phyloP scores from a whole-genome alignment of 2,797 vertebrate genomes.

The Pipistrellus pygmaeus region DNA sequence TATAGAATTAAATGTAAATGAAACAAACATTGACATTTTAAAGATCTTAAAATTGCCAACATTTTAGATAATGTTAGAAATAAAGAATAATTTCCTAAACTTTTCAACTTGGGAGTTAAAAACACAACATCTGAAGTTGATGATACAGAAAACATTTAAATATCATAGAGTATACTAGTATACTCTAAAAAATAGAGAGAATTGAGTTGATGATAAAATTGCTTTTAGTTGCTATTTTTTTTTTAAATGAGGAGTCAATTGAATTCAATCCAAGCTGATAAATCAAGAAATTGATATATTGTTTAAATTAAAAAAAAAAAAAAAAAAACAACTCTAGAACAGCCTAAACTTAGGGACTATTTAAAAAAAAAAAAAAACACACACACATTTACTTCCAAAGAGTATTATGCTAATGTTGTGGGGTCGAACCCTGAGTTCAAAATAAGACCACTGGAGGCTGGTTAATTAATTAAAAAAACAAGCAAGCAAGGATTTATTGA shows the following conservation, averaged over 20 bases:
- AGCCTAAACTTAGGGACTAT: neutral
- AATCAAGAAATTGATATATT: neutral
- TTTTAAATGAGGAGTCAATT: neutral
- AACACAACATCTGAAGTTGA: neutral
- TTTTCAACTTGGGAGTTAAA: neutral
- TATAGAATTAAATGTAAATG: neutral
- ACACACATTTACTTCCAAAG: neutral
- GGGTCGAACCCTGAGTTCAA: too few species aligned
- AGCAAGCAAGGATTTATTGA: too few species aligned
- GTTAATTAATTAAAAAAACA: too few species aligned
- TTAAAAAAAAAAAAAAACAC: neutral
- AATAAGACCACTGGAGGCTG: too few species aligned
- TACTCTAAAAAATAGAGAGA: neutral
- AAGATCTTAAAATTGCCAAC: neutral
- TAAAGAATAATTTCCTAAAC: neutral
- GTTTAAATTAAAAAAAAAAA: neutral
- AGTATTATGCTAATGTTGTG: too few species aligned
- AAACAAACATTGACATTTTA: neutral
- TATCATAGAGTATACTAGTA: neutral
- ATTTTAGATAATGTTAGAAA: constrained; percentile 10
- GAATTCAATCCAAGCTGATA: neutral
- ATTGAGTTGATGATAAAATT: neutral
- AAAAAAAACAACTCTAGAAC: neutral
- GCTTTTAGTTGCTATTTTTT: neutral
- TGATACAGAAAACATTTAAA: neutral